phyloP scores from a whole-genome alignment of 2,113 vertebrate genomes.

The Diadophis punctatus region DNA sequence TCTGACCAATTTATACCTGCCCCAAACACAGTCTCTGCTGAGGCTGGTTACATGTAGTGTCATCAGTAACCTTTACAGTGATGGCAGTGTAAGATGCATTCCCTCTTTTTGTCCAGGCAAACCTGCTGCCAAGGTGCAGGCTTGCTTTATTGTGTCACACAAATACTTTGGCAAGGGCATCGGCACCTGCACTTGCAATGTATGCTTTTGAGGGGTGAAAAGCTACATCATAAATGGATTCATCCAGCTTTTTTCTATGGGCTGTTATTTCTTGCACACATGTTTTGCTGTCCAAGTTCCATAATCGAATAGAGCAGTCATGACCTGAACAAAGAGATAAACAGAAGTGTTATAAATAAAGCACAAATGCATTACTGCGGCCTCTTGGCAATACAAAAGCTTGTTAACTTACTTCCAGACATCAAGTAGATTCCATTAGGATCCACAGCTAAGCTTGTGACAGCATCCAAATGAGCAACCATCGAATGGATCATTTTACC shows the following conservation, averaged over 20 bases:
- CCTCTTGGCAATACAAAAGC: background rate
- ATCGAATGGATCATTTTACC: slow-evolving; percentile 98
- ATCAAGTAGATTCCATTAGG: slow-evolving; percentile 99
- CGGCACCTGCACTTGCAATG: slow-evolving; percentile 96
- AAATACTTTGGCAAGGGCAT: slow-evolving; percentile 97
- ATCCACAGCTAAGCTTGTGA: slow-evolving; percentile 97
- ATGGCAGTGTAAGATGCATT: slow-evolving; percentile 86
- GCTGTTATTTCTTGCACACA: slow-evolving; percentile 99
- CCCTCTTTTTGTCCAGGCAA: slow-evolving; percentile 71
- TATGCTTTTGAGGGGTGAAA: slow-evolving; percentile 99
- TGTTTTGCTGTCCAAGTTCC: slow-evolving; percentile 99
- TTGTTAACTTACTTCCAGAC: slow-evolving; percentile 91
- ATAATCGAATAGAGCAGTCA: slow-evolving; percentile 96
- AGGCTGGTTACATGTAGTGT: slow-evolving; percentile 81
- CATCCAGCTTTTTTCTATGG: slow-evolving; percentile 97
- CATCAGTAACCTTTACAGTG: slow-evolving; percentile 70
- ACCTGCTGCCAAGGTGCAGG: slow-evolving; percentile 62
- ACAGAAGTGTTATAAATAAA: slow-evolving; percentile 25
- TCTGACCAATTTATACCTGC: slow-evolving; percentile 68
- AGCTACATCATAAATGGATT: slow-evolving; percentile 98
- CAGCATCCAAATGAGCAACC: slow-evolving; percentile 98
- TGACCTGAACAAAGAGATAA: slow-evolving; percentile 78
- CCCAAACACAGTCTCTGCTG: slow-evolving; percentile 61
- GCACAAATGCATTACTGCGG: slow-evolving; percentile 8
- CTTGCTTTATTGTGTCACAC: slow-evolving; percentile 77